Evolutionary conservation across 1,140 invertebrate genomes (phyloP).

Genomic region (Leptopilina boulardi): DNA sequence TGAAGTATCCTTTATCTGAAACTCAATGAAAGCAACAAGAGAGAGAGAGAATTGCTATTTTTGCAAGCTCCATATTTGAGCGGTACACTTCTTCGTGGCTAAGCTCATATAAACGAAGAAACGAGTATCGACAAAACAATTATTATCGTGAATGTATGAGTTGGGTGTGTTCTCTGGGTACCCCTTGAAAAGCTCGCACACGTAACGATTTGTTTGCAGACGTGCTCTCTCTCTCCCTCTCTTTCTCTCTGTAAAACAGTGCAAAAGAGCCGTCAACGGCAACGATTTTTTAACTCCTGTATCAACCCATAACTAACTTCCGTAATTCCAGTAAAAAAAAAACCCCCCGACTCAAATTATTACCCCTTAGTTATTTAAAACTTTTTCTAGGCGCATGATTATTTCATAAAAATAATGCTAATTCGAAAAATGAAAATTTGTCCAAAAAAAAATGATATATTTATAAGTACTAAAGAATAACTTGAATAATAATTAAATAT

Average conservation of each 20-base stretch:
- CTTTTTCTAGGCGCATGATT: too few species aligned
- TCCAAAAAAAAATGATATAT: neutral
- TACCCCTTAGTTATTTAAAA: neutral
- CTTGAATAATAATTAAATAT: too few species aligned
- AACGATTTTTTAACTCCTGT: conserved; percentile 12
- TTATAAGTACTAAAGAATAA: too few species aligned
- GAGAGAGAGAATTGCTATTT: neutral
- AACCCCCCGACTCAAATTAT: neutral
- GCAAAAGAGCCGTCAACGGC: conserved; percentile 3
- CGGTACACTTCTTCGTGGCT: neutral
- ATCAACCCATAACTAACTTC: neutral
- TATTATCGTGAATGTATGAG: conserved; percentile 51
- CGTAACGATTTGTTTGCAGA: conserved; percentile 31
- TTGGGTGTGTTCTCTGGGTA: neutral
- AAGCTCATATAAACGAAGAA: conserved; percentile 47
- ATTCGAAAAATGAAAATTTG: too few species aligned
- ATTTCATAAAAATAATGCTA: too few species aligned
- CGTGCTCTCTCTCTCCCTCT: neutral
- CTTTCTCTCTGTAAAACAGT: neutral
- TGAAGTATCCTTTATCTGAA: neutral
- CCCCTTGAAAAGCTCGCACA: conserved; percentile 22
- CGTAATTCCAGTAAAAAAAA: neutral
- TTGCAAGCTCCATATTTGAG: conserved; percentile 6
- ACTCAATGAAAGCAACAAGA: neutral
- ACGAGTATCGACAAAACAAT: conserved; percentile 54